phyloP scores from a whole-genome alignment of 1,140 invertebrate species.

The Pissodes strobi region DNA sequence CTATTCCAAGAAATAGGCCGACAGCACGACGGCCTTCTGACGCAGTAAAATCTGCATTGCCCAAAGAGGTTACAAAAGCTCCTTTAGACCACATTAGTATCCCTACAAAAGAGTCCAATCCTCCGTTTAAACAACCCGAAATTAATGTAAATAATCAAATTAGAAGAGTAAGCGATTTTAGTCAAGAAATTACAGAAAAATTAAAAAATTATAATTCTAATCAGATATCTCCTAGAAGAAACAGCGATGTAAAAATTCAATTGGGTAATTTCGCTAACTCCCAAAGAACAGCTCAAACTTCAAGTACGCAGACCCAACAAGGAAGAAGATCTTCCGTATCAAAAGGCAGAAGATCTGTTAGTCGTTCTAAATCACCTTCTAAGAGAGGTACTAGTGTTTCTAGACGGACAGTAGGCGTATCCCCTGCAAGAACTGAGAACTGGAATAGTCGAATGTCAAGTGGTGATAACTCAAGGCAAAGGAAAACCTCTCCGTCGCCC shows the following conservation, averaged over 20 bases:
- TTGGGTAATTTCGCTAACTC: no score
- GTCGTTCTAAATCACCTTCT: constrained; percentile 35
- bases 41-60: background rate
- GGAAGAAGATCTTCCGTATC: background rate
- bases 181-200: no score
- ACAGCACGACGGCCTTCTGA: background rate
- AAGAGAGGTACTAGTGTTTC: constrained; percentile 28
- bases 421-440: constrained; percentile 12
- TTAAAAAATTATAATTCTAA: no score
- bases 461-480: background rate
- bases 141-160: no score
- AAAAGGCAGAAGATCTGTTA: constrained; percentile 24
- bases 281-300: background rate
- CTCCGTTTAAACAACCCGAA: no score
- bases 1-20: constrained; percentile 7
- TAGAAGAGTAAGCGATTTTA: no score
- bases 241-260: no score
- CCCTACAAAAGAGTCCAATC: no score
- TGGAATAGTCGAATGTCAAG: constrained; percentile 1
- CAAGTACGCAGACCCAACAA: background rate
- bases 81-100: no score
- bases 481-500: constrained; percentile 39
- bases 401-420: constrained; percentile 21
- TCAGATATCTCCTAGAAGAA: no score
- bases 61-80: background rate